A percentile compares a stretch with the other conserved stretches of the same genome.
These are phyloP conservation scores for Temnothorax nylanderi DNA, from an alignment of 1,140 invertebrate species.

Conservation along the genomic window DNA sequence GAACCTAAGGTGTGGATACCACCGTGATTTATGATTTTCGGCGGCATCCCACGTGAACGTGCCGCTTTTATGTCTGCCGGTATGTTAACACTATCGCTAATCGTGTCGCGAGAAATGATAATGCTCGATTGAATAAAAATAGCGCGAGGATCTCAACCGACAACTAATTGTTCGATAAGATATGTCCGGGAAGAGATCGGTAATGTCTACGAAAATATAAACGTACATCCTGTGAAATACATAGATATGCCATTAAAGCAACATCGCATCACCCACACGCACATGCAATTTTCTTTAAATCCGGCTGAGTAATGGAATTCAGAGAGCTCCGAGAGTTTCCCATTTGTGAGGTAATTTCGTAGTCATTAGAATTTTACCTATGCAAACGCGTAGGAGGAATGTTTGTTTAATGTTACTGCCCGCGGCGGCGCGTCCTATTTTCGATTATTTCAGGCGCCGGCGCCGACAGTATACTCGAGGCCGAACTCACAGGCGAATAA, in stretches of 20 bases:
- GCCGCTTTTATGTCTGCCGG: neutral
- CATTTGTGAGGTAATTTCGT: constrained; percentile 40
- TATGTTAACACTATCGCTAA: constrained; percentile 28
- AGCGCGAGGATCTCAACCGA: neutral
- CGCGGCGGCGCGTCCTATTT: constrained; percentile 20
- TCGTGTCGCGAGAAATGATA: constrained; percentile 9
- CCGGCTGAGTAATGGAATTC: neutral
- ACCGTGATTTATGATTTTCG: constrained; percentile 44
- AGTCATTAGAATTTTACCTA: constrained; percentile 52
- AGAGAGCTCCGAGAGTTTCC: neutral
- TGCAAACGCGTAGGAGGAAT: neutral
- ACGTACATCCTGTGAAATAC: neutral
- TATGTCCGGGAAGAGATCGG: neutral
- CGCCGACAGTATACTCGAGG: neutral
- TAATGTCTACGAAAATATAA: neutral
- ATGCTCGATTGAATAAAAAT: neutral
- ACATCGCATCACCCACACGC: neutral
- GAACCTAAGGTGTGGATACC: constrained; percentile 17
- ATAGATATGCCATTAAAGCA: neutral
- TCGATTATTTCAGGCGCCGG: constrained; percentile 34
- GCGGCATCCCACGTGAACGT: neutral
- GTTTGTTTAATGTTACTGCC: constrained; percentile 53
- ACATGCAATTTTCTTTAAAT: constrained; percentile 27
- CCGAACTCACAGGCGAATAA: constrained; percentile 33
- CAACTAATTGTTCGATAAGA: constrained; percentile 16